phyloP scores from a whole-genome alignment of 2,797 vertebrate genomes.

The Molothrus aeneus region DNA sequence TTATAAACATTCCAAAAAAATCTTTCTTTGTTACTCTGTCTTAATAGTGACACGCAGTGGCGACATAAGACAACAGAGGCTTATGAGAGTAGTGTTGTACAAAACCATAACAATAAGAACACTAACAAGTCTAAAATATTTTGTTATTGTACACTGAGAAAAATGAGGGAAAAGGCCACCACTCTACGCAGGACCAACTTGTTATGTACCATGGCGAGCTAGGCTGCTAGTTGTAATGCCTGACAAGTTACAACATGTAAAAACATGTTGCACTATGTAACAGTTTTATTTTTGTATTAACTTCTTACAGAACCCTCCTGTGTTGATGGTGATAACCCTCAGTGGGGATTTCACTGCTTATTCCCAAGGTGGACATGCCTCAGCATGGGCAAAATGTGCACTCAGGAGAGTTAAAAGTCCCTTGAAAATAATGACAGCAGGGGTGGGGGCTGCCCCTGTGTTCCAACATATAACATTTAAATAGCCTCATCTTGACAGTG shows the following conservation, averaged over 20 bases:
- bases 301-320: neutral
- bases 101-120: neutral
- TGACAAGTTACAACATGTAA: neutral
- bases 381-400: neutral
- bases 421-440: neutral
- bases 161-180: neutral
- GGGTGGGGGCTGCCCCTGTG: rapidly evolving
- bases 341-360: neutral
- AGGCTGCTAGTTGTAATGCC: neutral
- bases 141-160: neutral
- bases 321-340: rapidly evolving
- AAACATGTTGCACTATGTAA: neutral
- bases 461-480: neutral
- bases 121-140: neutral
- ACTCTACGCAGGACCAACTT: neutral
- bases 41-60: constrained; percentile 52
- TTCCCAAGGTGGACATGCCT: rapidly evolving
- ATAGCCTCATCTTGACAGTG: neutral
- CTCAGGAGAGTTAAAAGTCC: neutral
- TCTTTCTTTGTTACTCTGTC: neutral
- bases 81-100: neutral
- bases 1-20: neutral
- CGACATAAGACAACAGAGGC: neutral
- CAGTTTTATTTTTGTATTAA: neutral
- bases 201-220: rapidly evolving